These are phyloP conservation scores for Dryoscopus gambensis DNA, from an alignment of 2,113 vertebrate genomes.

Conservation along the genomic window DNA sequence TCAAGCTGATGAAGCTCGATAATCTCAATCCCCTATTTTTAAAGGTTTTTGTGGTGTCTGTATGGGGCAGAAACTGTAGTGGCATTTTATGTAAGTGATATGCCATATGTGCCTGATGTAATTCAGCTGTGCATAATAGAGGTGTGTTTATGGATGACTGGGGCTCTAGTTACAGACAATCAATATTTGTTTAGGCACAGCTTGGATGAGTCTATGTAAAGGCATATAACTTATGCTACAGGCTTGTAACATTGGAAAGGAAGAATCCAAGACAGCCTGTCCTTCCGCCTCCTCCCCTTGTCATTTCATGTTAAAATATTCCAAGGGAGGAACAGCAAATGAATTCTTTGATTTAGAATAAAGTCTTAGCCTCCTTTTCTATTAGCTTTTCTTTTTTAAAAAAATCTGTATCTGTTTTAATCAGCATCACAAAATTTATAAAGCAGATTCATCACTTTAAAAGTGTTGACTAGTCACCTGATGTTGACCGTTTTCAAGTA, in stretches of 20 bases:
- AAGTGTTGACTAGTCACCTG: neutral
- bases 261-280: neutral
- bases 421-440: neutral
- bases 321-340: neutral
- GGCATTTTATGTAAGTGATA: neutral
- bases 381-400: neutral
- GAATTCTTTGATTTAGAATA: neutral
- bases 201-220: neutral
- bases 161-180: neutral
- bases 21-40: neutral
- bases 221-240: rapidly evolving
- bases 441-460: neutral
- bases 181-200: neutral
- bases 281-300: neutral
- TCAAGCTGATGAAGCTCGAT: neutral
- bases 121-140: neutral
- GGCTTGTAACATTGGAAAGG: neutral
- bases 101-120: neutral
- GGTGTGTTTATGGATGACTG: neutral
- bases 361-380: neutral
- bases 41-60: neutral
- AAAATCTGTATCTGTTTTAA: neutral
- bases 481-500: neutral
- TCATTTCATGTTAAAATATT: neutral
- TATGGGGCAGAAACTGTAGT: neutral